Base-by-base conservation (phyloP, 2,888 invertebrate genomes). In the Aelia acuminata region DNA sequence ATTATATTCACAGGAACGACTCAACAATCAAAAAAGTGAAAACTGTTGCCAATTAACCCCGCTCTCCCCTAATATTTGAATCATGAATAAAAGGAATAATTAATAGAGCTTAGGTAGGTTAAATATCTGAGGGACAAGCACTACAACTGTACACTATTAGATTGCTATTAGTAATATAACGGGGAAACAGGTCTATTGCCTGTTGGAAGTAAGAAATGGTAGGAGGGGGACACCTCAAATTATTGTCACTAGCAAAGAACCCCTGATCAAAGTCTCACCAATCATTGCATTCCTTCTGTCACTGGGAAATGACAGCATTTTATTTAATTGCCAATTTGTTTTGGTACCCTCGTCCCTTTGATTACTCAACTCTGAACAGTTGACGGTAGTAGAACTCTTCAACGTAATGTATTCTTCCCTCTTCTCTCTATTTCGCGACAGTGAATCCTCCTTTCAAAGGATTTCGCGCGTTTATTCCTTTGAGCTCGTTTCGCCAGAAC, bases 271-370 rank as follows among this genome's bases (percentile, higher is more conserved):
- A 80, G 80, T 80, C 22, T n/a, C 31, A 43, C 22, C 43, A 43
- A 80, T 80, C 80, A 80, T 10, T 43, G 80, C 80, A 80, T n/a
- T 80, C n/a, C 43, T 80, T 43, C 80, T 80, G 22, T 13, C 43
- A n/a, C 43, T n/a, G 80, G 75, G 39, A 43, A 80, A 80, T 43
- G 80, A 63, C 63, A 31, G 22, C 39, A 80, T 80, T 80, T 80
- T 80, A 80, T 80, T 39, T 80, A 80, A 80, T 80, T 80, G 80
- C 13, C 80, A 80, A 80, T 80, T 80, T 80, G 80, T 43, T 43
- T 43, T 22, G 43, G 43, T 43, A 13, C 80, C 80, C 22, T 80
- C 39, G 11, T 2, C 80, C 11, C 80, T 80, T 80, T 80, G 80
- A 80, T 80, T 43, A 43, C 11, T 80, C 22, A 22, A 80, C 80